phyloP scores from a whole-genome alignment of 2,113 vertebrate species.

The Ptilonorhynchus violaceus region DNA sequence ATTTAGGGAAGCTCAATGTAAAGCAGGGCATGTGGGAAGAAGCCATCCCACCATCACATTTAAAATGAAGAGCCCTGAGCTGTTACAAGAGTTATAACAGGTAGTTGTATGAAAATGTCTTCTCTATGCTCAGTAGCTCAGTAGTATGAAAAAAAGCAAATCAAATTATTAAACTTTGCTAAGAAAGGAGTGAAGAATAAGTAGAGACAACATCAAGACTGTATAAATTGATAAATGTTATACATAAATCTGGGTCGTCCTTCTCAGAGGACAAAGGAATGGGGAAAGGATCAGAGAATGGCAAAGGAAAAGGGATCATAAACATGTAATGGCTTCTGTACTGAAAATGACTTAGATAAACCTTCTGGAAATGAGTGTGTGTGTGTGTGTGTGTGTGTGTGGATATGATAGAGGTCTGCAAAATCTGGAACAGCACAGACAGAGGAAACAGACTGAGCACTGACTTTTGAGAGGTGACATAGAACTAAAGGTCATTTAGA shows the following conservation, averaged over 20 bases:
- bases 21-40: not conserved
- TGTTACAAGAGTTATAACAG: not conserved
- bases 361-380: not conserved
- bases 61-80: not conserved
- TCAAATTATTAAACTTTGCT: not conserved
- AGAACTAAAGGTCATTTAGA: not conserved
- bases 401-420: not conserved
- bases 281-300: not conserved
- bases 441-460: not conserved
- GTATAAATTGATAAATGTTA: not conserved
- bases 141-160: not conserved
- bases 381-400: not conserved
- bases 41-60: not conserved
- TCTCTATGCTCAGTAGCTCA: not conserved
- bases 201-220: not conserved
- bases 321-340: not conserved
- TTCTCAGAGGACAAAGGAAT: not conserved
- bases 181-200: not conserved
- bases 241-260: not conserved
- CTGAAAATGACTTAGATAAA: not conserved
- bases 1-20: not conserved
- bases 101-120: not conserved
- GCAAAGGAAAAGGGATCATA: not conserved
- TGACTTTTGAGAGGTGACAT: not conserved
- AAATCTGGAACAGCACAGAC: not conserved